Evolutionary conservation across 2,888 invertebrate species (phyloP).

Genomic region (Tipula unca): DNA sequence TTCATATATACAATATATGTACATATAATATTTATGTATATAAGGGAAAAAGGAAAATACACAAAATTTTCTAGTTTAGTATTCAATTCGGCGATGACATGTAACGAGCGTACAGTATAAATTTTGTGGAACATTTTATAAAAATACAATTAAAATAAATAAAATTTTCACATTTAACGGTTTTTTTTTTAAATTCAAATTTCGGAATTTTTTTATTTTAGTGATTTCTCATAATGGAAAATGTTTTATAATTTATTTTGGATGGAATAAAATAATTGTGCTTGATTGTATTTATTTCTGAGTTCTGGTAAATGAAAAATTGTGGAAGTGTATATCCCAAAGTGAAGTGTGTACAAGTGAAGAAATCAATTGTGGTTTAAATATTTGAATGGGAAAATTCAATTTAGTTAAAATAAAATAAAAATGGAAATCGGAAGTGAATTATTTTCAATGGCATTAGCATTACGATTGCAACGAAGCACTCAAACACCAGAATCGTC

Average conservation of each 20-base stretch:
- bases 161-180: background rate
- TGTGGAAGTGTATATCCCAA: background rate
- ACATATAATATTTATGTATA: background rate
- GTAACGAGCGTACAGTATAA: background rate
- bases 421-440: slow-evolving; percentile 24
- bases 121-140: background rate
- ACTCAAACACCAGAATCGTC: slow-evolving; percentile 21
- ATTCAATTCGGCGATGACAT: background rate
- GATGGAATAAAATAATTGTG: background rate
- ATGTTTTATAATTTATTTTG: background rate
- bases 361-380: background rate
- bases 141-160: background rate
- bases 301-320: background rate
- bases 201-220: background rate
- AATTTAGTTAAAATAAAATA: background rate
- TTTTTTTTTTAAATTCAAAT: background rate
- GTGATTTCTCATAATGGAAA: no score
- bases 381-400: background rate
- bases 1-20: no score
- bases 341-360: background rate
- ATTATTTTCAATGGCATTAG: slow-evolving; percentile 23
- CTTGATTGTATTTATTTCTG: background rate
- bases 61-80: background rate
- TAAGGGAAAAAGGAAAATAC: background rate
- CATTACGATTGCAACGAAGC: slow-evolving; percentile 23